These are phyloP conservation scores for Amblyraja radiata DNA, from an alignment of 2,797 vertebrate genomes.

Conservation along the genomic window DNA sequence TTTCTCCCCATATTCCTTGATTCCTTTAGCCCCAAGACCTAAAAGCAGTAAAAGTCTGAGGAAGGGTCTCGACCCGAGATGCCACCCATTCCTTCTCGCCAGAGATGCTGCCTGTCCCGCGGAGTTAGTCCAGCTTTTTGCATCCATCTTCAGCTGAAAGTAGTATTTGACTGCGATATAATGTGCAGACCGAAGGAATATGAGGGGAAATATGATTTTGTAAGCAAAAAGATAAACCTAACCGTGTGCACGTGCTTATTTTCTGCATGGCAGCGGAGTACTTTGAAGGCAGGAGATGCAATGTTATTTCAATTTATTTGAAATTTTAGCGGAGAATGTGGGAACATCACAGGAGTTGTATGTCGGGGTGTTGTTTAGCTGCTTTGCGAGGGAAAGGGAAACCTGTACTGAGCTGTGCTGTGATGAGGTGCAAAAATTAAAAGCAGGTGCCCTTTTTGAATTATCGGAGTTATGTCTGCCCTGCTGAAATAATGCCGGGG, in stretches of 20 bases:
- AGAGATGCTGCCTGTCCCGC: no score
- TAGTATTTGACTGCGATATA: not conserved
- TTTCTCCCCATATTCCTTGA: no score
- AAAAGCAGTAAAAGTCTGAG: no score
- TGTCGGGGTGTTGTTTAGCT: constrained; percentile 3
- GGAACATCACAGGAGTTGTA: constrained; percentile 10
- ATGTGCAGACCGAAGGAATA: not conserved
- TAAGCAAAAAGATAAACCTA: not conserved
- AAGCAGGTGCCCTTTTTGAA: constrained; percentile 24
- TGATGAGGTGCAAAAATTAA: constrained; percentile 24
- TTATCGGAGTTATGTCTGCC: constrained; percentile 5
- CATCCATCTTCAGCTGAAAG: no score
- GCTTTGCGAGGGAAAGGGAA: not conserved
- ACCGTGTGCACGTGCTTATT: not conserved
- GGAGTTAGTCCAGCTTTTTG: no score
- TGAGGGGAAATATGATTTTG: not conserved
- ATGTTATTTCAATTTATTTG: not conserved
- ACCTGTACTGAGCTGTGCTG: not conserved
- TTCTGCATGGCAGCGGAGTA: not conserved
- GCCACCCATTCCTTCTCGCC: no score
- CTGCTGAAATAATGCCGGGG: constrained; percentile 5
- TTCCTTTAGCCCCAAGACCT: no score
- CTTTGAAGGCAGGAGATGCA: not conserved
- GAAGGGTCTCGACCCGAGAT: no score
- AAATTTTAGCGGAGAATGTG: not conserved